Evolutionary conservation across 2,888 invertebrate species (phyloP), one percentile per base, ranked within the genome.

Genomic region (Lycaena phlaeas): DNA sequence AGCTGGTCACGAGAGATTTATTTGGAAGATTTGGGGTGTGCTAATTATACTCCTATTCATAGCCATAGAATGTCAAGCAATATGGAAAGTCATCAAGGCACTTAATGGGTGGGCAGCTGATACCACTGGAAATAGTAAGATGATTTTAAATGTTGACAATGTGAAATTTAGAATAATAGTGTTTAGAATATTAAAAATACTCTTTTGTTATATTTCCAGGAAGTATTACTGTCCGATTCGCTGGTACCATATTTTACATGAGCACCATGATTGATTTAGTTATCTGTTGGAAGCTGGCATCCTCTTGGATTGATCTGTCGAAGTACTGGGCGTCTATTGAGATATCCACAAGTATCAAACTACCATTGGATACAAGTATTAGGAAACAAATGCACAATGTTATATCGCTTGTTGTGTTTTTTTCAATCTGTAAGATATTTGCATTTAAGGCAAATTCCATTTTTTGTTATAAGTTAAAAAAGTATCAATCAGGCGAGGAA

Each of bases 191-290:
- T 14, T 2, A 31, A 14, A 9, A 9, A 7, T 17, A 7, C n/a
- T n/a, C n/a, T 3, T 9, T 15, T n/a, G n/a, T n/a, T n/a, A n/a
- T n/a, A n/a, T n/a, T n/a, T n/a, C n/a, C 44, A 72, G 73, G 73
- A 40, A 71, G 73, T 31, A 53, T 71, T 2, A 60, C 70, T n/a
- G 69, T 67, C 0, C 56, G 73, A 0, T 36, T 74, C 2, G 64
- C 77, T 0, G 79, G 79, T 1, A 66, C 71, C 0, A 62, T 77
- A 9, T 77, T 77, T 46, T 81, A 81, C 43, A 54, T 64, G 1
- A 63, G 65, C 29, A 54, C 70, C 1, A 54, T 70, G 9, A 12
- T 67, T 1, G 68, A 71, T 0, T 50, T 70, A 0, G 28, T 71
- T 2, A 45, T 74, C 2, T 59, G 63, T 10, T 69, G 74, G 43